These are phyloP conservation scores for Xylota segnis DNA, from an alignment of 2,888 invertebrate species.

Conservation along the genomic window DNA sequence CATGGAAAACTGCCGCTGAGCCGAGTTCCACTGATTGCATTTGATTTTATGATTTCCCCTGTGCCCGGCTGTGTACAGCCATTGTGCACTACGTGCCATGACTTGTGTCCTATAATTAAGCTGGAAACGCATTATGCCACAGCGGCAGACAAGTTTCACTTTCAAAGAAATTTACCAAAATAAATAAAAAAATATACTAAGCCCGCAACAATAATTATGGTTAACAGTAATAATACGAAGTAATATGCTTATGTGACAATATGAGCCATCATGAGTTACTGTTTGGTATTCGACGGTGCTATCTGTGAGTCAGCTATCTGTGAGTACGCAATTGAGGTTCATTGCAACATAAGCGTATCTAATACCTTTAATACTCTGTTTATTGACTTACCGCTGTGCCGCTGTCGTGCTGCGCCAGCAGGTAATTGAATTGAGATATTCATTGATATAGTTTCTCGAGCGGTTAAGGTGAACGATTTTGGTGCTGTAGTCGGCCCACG, in stretches of 20 bases:
- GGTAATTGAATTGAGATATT: slow-evolving; percentile 15
- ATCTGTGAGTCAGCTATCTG: slow-evolving; percentile 33
- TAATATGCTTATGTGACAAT: slow-evolving; percentile 36
- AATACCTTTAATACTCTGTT: slow-evolving; percentile 30
- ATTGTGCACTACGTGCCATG: slow-evolving; percentile 41
- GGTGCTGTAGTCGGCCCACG: slow-evolving; percentile 18
- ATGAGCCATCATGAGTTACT: slow-evolving; percentile 10
- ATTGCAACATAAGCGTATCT: slow-evolving; percentile 62
- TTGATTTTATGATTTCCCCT: slow-evolving; percentile 33
- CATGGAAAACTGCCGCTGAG: slow-evolving; percentile 27
- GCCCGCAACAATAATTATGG: slow-evolving; percentile 44
- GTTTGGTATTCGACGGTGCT: slow-evolving; percentile 30
- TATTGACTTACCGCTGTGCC: slow-evolving; percentile 12
- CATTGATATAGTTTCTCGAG: slow-evolving; percentile 16
- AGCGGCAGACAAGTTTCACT: slow-evolving; percentile 56
- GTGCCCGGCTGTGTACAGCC: neutral
- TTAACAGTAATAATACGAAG: slow-evolving; percentile 8
- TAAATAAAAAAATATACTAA: slow-evolving; percentile 21
- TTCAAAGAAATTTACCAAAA: slow-evolving; percentile 55
- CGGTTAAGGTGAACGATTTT: slow-evolving; percentile 25
- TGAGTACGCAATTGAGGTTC: slow-evolving; percentile 43
- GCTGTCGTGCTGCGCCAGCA: neutral
- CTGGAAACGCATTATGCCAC: slow-evolving; percentile 48
- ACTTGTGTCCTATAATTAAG: slow-evolving; percentile 49
- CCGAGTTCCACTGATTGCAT: slow-evolving; percentile 33